These are phyloP conservation scores for Latrodectus hesperus DNA, from an alignment of 2,888 invertebrate species.

Conservation along the genomic window DNA sequence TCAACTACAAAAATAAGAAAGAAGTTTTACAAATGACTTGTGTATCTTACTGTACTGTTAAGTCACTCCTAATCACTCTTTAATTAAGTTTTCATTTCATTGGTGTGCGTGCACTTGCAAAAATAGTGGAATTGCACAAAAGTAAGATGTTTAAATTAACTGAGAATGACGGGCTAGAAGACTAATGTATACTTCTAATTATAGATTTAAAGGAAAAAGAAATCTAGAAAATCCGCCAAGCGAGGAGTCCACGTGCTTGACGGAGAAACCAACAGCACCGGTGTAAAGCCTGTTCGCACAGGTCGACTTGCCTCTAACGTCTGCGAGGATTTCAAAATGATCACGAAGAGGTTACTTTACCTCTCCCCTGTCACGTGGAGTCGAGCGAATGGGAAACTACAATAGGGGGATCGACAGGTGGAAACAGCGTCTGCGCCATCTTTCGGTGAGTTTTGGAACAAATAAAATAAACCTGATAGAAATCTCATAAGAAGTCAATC, in stretches of 20 bases:
- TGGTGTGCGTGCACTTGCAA: too few species aligned
- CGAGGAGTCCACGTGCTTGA: conserved; percentile 31
- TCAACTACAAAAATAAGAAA: background rate
- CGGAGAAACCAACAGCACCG: background rate
- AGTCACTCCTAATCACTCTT: background rate
- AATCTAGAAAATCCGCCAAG: background rate
- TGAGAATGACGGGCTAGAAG: too few species aligned
- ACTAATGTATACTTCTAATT: too few species aligned
- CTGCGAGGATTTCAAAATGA: conserved; percentile 21
- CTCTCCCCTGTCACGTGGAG: conserved; percentile 33
- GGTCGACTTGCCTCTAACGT: conserved; percentile 14
- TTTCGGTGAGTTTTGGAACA: background rate
- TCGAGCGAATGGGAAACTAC: conserved; percentile 4
- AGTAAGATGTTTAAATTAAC: too few species aligned
- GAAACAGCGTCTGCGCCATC: conserved; percentile 45
- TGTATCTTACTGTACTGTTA: background rate
- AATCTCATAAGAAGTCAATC: too few species aligned
- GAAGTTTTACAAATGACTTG: background rate
- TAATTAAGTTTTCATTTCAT: background rate
- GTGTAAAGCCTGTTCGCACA: background rate
- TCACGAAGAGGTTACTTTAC: conserved; percentile 15
- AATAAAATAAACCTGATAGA: too few species aligned
- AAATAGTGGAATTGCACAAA: too few species aligned
- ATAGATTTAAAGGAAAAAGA: too few species aligned
- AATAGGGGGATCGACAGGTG: conserved; percentile 54